Evolutionary conservation across 1,140 invertebrate species (phyloP).

Genomic region (Stegodyphus mimosarum): DNA sequence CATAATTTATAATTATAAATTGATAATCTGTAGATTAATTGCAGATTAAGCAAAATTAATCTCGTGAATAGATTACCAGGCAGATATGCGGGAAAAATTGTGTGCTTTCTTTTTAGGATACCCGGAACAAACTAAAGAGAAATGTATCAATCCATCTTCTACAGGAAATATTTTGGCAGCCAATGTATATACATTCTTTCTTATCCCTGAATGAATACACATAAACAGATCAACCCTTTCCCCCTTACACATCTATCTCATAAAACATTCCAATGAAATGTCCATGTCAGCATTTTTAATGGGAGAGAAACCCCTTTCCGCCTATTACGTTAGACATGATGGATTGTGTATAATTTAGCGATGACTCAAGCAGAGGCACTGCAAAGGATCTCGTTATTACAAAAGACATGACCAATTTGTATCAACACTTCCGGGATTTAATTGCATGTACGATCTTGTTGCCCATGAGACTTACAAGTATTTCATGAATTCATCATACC

Average conservation of each 20-base stretch:
- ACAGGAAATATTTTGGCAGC: no score
- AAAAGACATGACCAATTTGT: neutral
- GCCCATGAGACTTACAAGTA: no score
- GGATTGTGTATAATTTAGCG: constrained; percentile 48
- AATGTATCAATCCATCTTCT: no score
- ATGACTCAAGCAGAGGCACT: constrained; percentile 40
- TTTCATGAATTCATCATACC: no score
- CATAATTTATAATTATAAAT: no score
- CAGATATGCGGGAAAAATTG: no score
- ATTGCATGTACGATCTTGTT: neutral
- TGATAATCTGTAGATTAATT: no score
- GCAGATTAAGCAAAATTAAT: no score
- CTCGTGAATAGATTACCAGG: no score
- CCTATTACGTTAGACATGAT: constrained; percentile 37
- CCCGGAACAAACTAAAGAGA: no score
- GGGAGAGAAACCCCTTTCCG: neutral
- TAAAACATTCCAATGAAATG: constrained; percentile 8
- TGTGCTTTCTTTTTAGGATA: no score
- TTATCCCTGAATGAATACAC: neutral
- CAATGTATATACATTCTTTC: neutral
- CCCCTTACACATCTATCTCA: neutral
- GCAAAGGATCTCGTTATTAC: neutral
- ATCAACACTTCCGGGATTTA: neutral
- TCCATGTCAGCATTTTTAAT: neutral
- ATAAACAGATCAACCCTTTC: neutral